These are phyloP conservation scores for Nannospalax galili DNA, from an alignment of 2,113 vertebrate genomes.

Conservation along the genomic window DNA sequence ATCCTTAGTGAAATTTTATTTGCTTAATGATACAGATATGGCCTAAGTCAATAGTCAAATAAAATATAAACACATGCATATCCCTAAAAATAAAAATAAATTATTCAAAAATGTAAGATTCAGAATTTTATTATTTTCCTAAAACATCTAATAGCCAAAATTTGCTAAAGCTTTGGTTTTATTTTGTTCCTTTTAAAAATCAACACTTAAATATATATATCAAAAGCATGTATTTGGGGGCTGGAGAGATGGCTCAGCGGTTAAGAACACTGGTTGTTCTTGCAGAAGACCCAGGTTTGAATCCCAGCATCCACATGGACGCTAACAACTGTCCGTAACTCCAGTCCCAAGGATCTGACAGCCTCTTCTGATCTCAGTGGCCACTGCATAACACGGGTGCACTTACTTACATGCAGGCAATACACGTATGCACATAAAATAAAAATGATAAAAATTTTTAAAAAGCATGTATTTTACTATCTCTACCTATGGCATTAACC, in stretches of 20 bases:
- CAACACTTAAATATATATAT: conserved; percentile 61
- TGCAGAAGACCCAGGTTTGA: too few species aligned
- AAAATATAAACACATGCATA: conserved; percentile 53
- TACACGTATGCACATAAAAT: too few species aligned
- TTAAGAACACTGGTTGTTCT: too few species aligned
- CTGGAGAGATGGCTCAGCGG: too few species aligned
- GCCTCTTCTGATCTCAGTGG: too few species aligned
- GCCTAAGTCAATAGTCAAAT: conserved; percentile 54
- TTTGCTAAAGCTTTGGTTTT: conserved; percentile 63
- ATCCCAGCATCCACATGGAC: too few species aligned
- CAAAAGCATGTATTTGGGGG: conserved; percentile 56
- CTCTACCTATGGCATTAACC: background rate
- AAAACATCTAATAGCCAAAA: conserved; percentile 59
- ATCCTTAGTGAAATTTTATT: conserved; percentile 55
- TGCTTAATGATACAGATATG: conserved; percentile 29
- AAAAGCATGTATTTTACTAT: conserved; percentile 49
- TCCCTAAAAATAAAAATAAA: conserved; percentile 58
- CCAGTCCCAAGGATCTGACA: too few species aligned
- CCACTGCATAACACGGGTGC: too few species aligned
- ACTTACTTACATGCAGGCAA: too few species aligned
- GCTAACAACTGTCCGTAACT: too few species aligned
- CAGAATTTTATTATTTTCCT: conserved; percentile 49
- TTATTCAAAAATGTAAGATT: conserved; percentile 26
- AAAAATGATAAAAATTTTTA: too few species aligned
- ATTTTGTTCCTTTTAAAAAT: conserved; percentile 57